Conservation (phyloP, 2,888 invertebrate genomes). For the Ophion ellenae region DNA sequence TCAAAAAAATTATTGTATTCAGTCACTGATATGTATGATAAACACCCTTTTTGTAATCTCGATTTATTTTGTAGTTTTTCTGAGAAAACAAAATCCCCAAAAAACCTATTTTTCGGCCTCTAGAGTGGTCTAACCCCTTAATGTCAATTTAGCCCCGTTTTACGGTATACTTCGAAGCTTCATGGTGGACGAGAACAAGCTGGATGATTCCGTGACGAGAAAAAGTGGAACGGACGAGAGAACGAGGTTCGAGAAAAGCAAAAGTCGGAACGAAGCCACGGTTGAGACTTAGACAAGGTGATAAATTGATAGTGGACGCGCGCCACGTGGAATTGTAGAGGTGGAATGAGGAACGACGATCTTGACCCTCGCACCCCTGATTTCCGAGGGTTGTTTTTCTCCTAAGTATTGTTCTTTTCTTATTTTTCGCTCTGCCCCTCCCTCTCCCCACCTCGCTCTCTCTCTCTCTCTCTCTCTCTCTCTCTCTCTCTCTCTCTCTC, state of each 20-base stretch:
- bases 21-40: no score
- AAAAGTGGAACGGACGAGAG: constrained; percentile 56
- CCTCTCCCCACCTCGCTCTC: background rate
- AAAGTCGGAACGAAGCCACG: constrained; percentile 57
- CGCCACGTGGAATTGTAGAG: constrained; percentile 76
- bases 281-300: constrained; percentile 71
- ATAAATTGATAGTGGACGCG: constrained; percentile 83
- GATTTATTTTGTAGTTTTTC: no score
- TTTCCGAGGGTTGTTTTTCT: constrained; percentile 42
- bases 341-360: constrained; percentile 27
- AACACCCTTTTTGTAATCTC: no score
- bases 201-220: constrained; percentile 6
- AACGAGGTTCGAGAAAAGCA: constrained; percentile 64
- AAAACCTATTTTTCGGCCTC: no score
- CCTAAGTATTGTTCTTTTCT: constrained; percentile 37
- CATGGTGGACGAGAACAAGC: background rate
- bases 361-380: constrained; percentile 44
- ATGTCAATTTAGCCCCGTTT: background rate
- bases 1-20: no score
- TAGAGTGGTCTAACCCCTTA: no score
- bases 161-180: background rate
- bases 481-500: constrained; percentile 10
- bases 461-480: background rate
- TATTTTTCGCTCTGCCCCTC: background rate
- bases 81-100: no score